Evolutionary conservation across 2,888 invertebrate species (phyloP).

Genomic region (Protonemura montana): DNA sequence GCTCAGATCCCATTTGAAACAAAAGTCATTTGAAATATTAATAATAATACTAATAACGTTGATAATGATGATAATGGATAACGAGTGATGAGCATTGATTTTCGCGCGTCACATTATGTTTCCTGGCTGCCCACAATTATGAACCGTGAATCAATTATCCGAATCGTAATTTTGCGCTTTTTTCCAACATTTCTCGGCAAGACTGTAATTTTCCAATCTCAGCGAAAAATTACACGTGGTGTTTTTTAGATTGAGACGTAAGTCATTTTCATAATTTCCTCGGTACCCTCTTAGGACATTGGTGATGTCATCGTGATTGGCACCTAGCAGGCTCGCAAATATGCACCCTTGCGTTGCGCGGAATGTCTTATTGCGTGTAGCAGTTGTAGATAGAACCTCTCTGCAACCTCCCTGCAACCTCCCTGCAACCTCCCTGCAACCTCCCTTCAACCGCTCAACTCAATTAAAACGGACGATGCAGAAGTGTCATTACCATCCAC

Average conservation of each 20-base stretch:
- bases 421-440: no score
- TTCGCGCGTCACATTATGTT: not conserved
- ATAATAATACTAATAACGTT: not conserved
- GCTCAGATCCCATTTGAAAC: not conserved
- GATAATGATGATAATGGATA: not conserved
- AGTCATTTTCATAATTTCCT: not conserved
- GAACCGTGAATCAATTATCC: not conserved
- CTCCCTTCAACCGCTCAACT: not conserved
- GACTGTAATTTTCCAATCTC: no score
- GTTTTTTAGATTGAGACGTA: not conserved
- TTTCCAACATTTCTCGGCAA: not conserved
- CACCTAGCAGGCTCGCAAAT: no score
- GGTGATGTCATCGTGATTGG: not conserved
- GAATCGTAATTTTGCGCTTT: not conserved
- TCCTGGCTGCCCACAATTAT: not conserved
- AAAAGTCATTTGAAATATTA: constrained; percentile 5
- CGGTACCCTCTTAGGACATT: not conserved
- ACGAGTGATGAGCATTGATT: not conserved
- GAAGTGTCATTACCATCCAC: not conserved
- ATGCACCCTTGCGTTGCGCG: no score
- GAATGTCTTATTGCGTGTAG: no score
- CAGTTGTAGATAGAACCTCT: no score
- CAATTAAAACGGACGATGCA: not conserved
- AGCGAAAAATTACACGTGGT: not conserved
- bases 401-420: not conserved